Evolutionary conservation across 2,888 invertebrate species (phyloP), one percentile per base, ranked within the genome.

Genomic region (Palloptera scutellata): DNA sequence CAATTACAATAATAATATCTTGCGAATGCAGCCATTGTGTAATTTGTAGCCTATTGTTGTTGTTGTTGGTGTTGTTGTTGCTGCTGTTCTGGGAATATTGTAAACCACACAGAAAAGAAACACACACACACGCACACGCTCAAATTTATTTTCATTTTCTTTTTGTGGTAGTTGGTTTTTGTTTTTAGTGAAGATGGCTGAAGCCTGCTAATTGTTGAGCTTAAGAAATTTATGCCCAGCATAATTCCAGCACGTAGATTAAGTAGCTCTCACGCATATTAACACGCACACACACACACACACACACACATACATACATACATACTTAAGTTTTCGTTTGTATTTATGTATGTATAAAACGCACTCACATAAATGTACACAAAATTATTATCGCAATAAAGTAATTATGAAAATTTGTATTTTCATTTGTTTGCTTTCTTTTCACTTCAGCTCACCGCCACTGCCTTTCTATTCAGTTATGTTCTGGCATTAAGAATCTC

Each of bases 121-220:
- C n/a, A n/a, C n/a, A n/a, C n/a, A n/a, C n/a, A n/a, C n/a, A 12
- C 15, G 8, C 12, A 12, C 8, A 48, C 60, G 15, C 40, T n/a
- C 57, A 19, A 30, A 17, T 66, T 53, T 41, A n/a, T 60, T 54
- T 51, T 15, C 9, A 41, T 64, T 13, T 30, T 12, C 17, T 40
- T 5, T 17, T 30, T 51, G 30, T 40, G 15, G 17, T 53, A 42
- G n/a, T 53, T 20, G 12, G 42, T n/a, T 30, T 19, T 57, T 45
- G 10, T 19, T 19, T 57, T 64, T 41, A 40, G 53, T 65, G 45
- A 53, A 69, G 68, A 67, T 59, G 64, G 57, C 69, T 79, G 79
- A 81, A 81, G 77, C 77, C 78, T 77, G 78, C 80, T 81, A 81
- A 81, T 81, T 81, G 81, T 74, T 74, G 62, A 73, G 79, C 78